Percentiles rank a stretch among this genome's conserved stretches.
Evolutionary conservation across 2,797 vertebrate genomes (phyloP).

Genomic region (Poecile montanus): DNA sequence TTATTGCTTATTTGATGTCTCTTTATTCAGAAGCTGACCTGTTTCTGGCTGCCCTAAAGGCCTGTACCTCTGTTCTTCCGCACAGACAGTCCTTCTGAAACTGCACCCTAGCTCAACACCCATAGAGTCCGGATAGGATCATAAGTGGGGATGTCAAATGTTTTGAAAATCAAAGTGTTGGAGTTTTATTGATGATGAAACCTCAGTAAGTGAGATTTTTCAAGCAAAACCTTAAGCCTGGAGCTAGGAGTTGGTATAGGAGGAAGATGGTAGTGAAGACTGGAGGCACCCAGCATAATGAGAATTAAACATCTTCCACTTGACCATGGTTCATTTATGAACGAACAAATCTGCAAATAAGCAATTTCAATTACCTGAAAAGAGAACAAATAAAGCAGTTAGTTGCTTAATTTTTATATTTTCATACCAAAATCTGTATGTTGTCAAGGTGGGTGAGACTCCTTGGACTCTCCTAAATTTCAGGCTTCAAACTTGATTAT

Average conservation of each 20-base stretch:
- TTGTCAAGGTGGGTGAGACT: background rate
- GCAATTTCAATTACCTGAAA: background rate
- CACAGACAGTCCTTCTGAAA: background rate
- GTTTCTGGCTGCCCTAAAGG: background rate
- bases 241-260: background rate
- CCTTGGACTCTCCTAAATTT: background rate
- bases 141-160: rapidly evolving
- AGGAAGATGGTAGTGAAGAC: background rate
- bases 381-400: background rate
- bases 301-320: background rate
- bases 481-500: background rate
- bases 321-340: background rate
- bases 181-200: background rate
- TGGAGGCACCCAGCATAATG: background rate
- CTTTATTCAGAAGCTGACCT: background rate
- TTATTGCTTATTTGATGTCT: background rate
- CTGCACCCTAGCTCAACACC: background rate
- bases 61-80: background rate
- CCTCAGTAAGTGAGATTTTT: background rate
- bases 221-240: background rate
- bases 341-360: background rate
- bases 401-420: background rate
- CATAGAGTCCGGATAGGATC: background rate
- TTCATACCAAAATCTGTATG: background rate
- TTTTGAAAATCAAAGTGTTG: background rate